These are phyloP conservation scores for Amblyjoppa fuscipennis DNA, from an alignment of 2,888 invertebrate genomes.

Conservation along the genomic window DNA sequence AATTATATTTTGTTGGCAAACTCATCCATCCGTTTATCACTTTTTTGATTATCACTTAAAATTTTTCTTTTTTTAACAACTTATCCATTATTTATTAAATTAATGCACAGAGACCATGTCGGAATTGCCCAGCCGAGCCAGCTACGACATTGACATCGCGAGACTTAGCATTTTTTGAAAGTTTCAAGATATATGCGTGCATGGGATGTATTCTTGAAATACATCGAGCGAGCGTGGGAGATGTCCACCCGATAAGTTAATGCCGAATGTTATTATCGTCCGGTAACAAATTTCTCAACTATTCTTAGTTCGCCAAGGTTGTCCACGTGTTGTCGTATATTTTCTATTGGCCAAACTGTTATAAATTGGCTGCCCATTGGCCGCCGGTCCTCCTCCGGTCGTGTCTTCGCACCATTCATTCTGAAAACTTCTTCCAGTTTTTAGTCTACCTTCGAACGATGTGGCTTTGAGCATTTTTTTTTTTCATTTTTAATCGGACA, in stretches of 20 bases:
- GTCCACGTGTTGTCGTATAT: constrained; percentile 66
- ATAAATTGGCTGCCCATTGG: constrained; percentile 69
- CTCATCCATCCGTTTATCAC: background rate
- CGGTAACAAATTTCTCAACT: constrained; percentile 69
- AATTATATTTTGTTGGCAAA: constrained; percentile 54
- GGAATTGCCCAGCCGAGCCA: background rate
- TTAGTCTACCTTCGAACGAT: constrained; percentile 52
- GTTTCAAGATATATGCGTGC: constrained; percentile 31
- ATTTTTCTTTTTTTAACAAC: background rate
- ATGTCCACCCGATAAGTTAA: constrained; percentile 65
- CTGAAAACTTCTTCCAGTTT: constrained; percentile 63
- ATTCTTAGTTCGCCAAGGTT: constrained; percentile 73
- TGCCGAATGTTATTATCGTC: constrained; percentile 66
- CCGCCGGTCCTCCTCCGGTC: constrained; percentile 52
- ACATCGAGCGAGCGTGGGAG: constrained; percentile 57
- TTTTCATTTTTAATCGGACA: background rate
- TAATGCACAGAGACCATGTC: no score
- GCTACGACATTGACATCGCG: background rate
- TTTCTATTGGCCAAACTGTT: constrained; percentile 72
- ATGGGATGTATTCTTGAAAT: constrained; percentile 53
- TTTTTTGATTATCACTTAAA: constrained; percentile 22
- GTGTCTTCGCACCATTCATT: constrained; percentile 56
- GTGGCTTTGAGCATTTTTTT: background rate
- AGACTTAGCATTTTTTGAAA: constrained; percentile 17
- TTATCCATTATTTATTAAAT: background rate